These are phyloP conservation scores for Enhydra lutris DNA, from an alignment of 2,113 vertebrate genomes.

Conservation along the genomic window DNA sequence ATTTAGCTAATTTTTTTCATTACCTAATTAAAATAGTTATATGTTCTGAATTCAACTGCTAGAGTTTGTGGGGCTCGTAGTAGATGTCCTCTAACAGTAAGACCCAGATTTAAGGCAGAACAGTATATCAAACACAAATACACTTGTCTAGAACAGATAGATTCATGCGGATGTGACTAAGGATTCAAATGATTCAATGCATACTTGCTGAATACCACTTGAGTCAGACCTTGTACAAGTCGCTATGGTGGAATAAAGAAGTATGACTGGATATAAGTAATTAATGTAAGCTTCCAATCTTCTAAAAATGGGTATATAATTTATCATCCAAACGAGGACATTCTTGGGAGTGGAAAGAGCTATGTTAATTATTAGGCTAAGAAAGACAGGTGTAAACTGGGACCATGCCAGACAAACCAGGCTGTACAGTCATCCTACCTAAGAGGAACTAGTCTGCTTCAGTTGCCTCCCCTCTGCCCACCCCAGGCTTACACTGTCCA, in stretches of 20 bases:
- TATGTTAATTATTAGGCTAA: background rate
- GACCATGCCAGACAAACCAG: background rate
- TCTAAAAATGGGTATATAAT: background rate
- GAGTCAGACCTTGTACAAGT: background rate
- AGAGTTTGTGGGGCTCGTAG: background rate
- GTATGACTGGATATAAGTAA: background rate
- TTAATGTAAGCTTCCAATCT: slow-evolving; percentile 1
- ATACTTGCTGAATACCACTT: background rate
- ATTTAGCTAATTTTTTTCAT: background rate
- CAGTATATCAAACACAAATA: background rate
- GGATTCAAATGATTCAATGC: background rate
- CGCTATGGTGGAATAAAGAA: background rate
- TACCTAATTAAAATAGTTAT: background rate
- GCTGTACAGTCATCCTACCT: background rate
- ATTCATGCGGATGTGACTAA: background rate
- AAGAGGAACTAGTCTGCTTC: background rate
- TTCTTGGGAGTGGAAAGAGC: background rate
- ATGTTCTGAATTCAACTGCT: background rate
- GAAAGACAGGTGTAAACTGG: background rate
- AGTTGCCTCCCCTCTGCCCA: background rate
- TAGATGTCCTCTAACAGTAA: background rate
- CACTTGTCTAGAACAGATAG: background rate
- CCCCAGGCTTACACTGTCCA: background rate
- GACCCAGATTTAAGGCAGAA: background rate
- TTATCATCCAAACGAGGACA: background rate